phyloP scores from a whole-genome alignment of 2,113 vertebrate species.

The Misgurnus mizolepis region DNA sequence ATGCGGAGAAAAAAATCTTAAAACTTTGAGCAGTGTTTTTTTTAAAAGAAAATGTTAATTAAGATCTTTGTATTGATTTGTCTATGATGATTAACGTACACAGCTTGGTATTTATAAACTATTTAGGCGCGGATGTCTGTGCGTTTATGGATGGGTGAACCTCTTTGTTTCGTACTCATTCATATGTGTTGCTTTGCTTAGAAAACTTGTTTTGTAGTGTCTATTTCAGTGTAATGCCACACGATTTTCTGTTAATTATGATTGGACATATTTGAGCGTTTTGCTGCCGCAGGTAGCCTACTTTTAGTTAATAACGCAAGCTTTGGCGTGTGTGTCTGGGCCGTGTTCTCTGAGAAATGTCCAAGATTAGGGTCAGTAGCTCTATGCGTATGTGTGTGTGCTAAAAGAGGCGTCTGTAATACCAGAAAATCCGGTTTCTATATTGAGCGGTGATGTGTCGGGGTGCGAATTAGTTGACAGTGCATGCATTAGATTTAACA shows the following conservation, averaged over 20 bases:
- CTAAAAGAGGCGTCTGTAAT: conserved; percentile 77
- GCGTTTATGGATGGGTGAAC: background rate
- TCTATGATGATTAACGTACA: background rate
- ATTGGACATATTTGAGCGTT: conserved; percentile 19
- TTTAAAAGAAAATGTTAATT: background rate
- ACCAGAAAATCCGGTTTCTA: conserved; percentile 86
- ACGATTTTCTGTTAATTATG: conserved; percentile 26
- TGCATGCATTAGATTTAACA: conserved; percentile 81
- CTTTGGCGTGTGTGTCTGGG: conserved; percentile 1
- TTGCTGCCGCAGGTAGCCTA: conserved; percentile 7
- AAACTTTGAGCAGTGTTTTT: too few species aligned
- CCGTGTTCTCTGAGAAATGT: conserved; percentile 28
- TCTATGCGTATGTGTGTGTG: conserved; percentile 52
- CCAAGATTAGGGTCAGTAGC: conserved; percentile 57
- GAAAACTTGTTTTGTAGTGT: background rate
- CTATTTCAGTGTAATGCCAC: background rate
- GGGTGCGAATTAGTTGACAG: conserved; percentile 86
- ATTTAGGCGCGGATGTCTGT: background rate
- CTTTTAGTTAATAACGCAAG: conserved; percentile 19
- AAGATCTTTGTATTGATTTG: background rate
- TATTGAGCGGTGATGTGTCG: conserved; percentile 82
- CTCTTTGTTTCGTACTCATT: conserved; percentile 35
- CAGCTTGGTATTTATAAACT: background rate
- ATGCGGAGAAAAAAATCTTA: background rate
- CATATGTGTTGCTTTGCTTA: background rate